Conservation (phyloP, 2,113 vertebrate genomes). For the Spermophilus dauricus region DNA sequence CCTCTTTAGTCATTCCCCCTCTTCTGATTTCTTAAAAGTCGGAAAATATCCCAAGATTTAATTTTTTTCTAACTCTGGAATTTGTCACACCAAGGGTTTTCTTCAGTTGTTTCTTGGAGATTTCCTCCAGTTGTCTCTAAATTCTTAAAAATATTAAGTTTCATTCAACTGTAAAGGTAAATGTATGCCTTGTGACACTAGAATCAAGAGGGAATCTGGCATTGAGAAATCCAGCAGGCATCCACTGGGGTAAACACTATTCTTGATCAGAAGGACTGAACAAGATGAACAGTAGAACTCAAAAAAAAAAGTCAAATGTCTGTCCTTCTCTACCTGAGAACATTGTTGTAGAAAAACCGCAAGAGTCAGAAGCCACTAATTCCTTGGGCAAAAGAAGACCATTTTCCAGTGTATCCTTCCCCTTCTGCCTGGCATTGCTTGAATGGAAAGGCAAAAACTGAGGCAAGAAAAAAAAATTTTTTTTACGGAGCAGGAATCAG, state of each 20-base stretch:
- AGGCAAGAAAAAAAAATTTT: not conserved
- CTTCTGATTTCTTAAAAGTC: not conserved
- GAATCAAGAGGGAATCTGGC: conserved; percentile 7
- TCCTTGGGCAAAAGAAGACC: not conserved
- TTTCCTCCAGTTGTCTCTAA: conserved; percentile 47
- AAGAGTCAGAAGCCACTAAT: not conserved
- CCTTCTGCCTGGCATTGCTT: not conserved
- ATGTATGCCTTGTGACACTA: not conserved
- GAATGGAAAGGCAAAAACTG: not conserved
- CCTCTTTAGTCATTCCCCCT: not conserved
- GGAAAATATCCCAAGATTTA: not conserved
- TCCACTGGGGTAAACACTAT: not conserved
- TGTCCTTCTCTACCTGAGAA: conserved; percentile 31
- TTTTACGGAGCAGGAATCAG: not conserved
- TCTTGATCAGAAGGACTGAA: not conserved
- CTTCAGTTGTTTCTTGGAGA: not conserved
- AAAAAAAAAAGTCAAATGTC: not conserved
- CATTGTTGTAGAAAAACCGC: not conserved
- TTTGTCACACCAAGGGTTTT: not conserved
- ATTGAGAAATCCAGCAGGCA: not conserved
- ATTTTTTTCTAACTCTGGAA: not conserved
- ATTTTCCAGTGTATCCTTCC: not conserved
- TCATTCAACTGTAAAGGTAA: not conserved
- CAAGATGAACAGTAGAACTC: not conserved
- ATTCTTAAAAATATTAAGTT: not conserved